These are phyloP conservation scores for Actinia equina DNA, from an alignment of 64 coral and sea anemone genomes.

Conservation along the genomic window DNA sequence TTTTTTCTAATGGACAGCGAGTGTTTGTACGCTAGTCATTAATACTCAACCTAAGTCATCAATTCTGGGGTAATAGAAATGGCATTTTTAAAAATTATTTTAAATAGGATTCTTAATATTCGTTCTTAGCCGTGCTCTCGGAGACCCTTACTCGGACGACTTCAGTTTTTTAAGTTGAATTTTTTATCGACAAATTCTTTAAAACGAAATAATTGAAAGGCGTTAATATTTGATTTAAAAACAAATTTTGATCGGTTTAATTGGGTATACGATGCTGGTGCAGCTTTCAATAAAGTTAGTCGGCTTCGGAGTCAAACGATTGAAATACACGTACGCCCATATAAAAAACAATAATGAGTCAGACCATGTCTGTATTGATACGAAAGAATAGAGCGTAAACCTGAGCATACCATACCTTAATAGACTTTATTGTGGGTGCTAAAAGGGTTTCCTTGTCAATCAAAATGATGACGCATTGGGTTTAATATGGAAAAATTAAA, in stretches of 20 bases:
- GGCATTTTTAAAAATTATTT: too few relatives aligned
- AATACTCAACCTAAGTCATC: background rate
- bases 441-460: constrained; percentile 1
- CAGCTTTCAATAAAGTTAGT: background rate
- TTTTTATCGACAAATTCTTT: too few relatives aligned
- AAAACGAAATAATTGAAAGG: too few relatives aligned
- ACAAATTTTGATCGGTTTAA: too few relatives aligned
- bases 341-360: background rate
- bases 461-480: background rate
- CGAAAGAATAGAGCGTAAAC: background rate
- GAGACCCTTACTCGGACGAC: too few relatives aligned
- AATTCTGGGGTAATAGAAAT: background rate
- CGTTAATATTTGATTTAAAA: too few relatives aligned
- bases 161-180: too few relatives aligned
- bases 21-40: background rate
- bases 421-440: constrained; percentile 1
- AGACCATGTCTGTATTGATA: background rate
- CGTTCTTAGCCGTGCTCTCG: too few relatives aligned
- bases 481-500: background rate
- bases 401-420: background rate
- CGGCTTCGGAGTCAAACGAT: background rate
- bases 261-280: background rate
- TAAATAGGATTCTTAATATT: too few relatives aligned
- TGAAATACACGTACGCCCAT: background rate
- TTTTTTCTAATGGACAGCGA: background rate